phyloP scores from a whole-genome alignment of 2,888 invertebrate species.

The Steinernema hermaphroditum region DNA sequence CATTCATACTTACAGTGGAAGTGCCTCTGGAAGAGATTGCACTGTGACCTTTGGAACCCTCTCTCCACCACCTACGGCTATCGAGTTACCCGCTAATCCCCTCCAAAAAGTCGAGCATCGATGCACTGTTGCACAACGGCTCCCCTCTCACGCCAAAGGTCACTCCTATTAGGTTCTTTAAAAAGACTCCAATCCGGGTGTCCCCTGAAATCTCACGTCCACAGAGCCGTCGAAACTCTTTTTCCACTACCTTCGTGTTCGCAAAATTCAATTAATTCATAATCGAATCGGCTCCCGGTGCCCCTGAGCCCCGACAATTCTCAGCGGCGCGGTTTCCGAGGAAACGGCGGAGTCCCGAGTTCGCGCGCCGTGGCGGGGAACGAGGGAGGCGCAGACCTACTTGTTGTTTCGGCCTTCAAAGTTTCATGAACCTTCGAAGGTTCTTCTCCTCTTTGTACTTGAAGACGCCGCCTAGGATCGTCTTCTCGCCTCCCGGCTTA shows the following conservation, averaged over 20 bases:
- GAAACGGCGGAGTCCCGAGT: slow-evolving; percentile 13
- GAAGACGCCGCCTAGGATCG: too few relatives aligned
- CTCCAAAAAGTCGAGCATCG: neutral
- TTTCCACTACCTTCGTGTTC: neutral
- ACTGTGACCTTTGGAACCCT: too few relatives aligned
- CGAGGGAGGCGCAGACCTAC: neutral
- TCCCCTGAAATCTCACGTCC: neutral
- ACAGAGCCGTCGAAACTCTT: neutral
- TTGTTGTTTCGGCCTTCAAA: neutral
- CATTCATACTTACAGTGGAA: too few relatives aligned
- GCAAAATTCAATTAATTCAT: slow-evolving; percentile 2
- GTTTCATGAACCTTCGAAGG: neutral
- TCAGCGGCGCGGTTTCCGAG: neutral
- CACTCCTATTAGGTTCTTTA: too few relatives aligned
- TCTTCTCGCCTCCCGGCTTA: too few relatives aligned
- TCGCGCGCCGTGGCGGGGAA: neutral
- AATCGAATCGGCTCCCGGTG: too few relatives aligned
- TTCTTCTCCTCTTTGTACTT: too few relatives aligned
- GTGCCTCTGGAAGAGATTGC: too few relatives aligned
- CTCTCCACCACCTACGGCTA: too few relatives aligned
- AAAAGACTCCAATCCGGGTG: too few relatives aligned
- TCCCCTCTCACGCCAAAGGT: neutral
- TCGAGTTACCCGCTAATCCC: neutral
- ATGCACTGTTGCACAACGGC: slow-evolving; percentile 19
- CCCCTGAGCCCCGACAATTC: neutral